Evolutionary conservation across 2,797 vertebrate genomes (phyloP).

Genomic region (Falco peregrinus): DNA sequence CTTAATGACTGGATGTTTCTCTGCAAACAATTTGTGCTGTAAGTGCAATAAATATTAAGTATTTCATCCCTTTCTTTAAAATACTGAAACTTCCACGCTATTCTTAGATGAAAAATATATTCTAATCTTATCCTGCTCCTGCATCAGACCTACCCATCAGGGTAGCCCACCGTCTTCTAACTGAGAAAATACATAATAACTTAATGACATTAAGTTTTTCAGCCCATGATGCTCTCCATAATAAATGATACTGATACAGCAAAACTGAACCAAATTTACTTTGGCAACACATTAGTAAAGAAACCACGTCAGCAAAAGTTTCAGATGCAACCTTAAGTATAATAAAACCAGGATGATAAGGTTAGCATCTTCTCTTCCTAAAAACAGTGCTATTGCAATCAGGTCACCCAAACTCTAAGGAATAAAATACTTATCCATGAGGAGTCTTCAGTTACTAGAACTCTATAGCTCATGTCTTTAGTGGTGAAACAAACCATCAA

Average conservation of each 20-base stretch:
- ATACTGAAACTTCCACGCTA: background rate
- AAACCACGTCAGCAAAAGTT: background rate
- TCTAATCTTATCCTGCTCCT: background rate
- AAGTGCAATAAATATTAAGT: background rate
- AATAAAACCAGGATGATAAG: background rate
- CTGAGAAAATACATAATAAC: background rate
- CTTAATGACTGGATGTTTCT: background rate
- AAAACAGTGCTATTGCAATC: background rate
- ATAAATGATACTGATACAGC: background rate
- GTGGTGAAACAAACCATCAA: background rate
- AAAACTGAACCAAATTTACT: background rate
- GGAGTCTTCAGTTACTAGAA: background rate
- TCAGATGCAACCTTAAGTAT: background rate
- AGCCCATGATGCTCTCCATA: background rate
- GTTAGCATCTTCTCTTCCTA: background rate
- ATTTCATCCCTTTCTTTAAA: background rate
- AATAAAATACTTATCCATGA: background rate
- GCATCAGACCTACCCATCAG: background rate
- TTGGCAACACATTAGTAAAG: background rate
- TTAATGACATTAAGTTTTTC: background rate
- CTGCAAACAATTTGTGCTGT: background rate
- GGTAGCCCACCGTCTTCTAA: background rate
- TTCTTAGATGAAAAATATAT: background rate
- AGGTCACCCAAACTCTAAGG: background rate
- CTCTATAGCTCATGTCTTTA: background rate